Conservation (phyloP, 2,113 vertebrate genomes). For the Podocnemis expansa region DNA sequence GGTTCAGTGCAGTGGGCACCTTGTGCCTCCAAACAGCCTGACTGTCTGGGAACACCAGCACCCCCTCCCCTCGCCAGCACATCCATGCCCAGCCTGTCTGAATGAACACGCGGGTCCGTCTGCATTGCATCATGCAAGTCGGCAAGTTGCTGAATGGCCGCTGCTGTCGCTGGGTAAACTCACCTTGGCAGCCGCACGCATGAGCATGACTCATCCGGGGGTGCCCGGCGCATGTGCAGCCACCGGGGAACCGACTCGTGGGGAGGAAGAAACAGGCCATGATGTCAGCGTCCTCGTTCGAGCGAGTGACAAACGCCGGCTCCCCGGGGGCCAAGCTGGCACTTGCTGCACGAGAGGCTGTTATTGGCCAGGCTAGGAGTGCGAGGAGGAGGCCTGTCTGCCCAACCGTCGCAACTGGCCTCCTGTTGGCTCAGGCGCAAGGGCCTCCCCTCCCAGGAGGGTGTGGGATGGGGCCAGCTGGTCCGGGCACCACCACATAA, state of each 20-base stretch:
- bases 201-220: not conserved
- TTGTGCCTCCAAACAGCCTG: too few relatives aligned
- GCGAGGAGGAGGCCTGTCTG: not conserved
- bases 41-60: not conserved
- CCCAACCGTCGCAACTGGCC: not conserved
- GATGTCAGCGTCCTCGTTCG: not conserved
- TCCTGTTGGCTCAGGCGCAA: not conserved
- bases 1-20: not conserved
- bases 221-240: not conserved
- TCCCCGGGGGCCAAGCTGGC: not conserved
- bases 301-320: not conserved
- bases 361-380: not conserved
- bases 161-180: conserved; percentile 12
- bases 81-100: not conserved
- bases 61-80: too few relatives aligned
- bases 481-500: too few relatives aligned
- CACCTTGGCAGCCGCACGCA: not conserved
- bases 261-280: too few relatives aligned
- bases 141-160: not conserved
- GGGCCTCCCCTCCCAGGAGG: too few relatives aligned
- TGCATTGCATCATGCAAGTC: not conserved
- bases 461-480: too few relatives aligned
- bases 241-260: too few relatives aligned
- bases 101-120: not conserved
- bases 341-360: too few relatives aligned